Percentiles rank a stretch among this genome's conserved stretches.
phyloP scores from a whole-genome alignment of 2,797 vertebrate species.

The Ptychobarbus kaznakovi region DNA sequence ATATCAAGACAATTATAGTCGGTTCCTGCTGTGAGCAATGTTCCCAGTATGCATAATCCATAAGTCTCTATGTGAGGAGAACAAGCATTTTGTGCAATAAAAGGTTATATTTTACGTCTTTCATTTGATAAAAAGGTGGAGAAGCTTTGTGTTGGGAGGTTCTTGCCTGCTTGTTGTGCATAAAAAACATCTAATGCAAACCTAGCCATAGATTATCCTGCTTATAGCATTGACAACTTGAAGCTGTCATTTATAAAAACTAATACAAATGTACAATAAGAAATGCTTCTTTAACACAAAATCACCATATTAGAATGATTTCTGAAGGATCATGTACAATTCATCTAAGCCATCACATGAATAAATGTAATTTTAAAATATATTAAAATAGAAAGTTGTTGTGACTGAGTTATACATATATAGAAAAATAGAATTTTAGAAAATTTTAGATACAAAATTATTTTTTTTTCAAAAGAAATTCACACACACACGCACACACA shows the following conservation, averaged over 20 bases:
- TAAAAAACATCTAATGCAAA: neutral
- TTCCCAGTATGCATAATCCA: slow-evolving; percentile 5
- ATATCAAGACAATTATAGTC: neutral
- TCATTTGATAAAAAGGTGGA: neutral
- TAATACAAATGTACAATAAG: neutral
- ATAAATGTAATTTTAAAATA: too few species aligned
- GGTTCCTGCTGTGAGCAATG: neutral
- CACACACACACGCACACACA: too few species aligned
- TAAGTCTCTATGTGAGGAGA: neutral
- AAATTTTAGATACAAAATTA: too few species aligned
- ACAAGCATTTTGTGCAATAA: slow-evolving; percentile 3
- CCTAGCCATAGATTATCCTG: neutral
- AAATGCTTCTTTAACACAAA: neutral
- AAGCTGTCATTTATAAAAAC: neutral
- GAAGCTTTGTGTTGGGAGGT: neutral
- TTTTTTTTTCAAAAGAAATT: too few species aligned
- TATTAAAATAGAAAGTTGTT: too few species aligned
- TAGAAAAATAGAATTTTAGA: too few species aligned
- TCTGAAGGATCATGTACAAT: neutral
- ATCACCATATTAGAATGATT: neutral
- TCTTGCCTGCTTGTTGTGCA: neutral
- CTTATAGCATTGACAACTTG: neutral
- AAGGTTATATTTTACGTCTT: neutral
- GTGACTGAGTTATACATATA: too few species aligned
- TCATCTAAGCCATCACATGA: neutral